Base-by-base conservation (phyloP, 2,797 vertebrate species). In the Streptopelia turtur region DNA sequence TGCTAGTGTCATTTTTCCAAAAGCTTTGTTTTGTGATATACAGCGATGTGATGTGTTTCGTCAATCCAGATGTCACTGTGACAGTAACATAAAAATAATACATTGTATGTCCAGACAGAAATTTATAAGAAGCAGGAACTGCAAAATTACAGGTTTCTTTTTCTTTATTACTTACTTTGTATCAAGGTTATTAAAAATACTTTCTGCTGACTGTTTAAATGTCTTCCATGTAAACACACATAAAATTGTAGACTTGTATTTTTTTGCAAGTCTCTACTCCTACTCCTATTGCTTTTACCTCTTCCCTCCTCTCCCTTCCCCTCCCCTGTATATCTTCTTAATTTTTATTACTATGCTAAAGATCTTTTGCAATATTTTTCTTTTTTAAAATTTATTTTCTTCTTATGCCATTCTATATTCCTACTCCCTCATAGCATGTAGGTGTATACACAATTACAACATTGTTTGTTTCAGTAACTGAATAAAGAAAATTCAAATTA, bases 51-150 rank as follows among this genome's bases (percentile, higher is more conserved):
- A 59, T 64, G 55, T 88, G 28, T 63, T 83, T 74, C 82, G 30
- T 85, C 61, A 81, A 22, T 87, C 69, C 74, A 79, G 31, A 56
- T 74, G 49, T 47, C 81, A 53, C 37, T 79, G 28, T 71, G 13
- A 24, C 45, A 92, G n/a, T 72, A 55, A 86, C 75, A 88, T 55
- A 47, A 96, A 95, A 85, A 78, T 49, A 78, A 55, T 76, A 63
- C 17, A 11, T 14, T 17, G 37, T 22, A 5, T 72, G 66, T 41
- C 27, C 25, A 66, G 39, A 55, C 3, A 81, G 37, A 59, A 50
- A 63, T 79, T 70, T 89, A 79, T 52, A 63, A 93, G 71, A 83
- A 76, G 4, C 8, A 41, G 65, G 85, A 90, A 64, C 9, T 79
- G 49, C 20, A 94, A 90, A 85, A 79, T 53, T 87, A 70, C 33